These are phyloP conservation scores for Cephus spinipes DNA, from an alignment of 2,888 invertebrate species.

Conservation along the genomic window DNA sequence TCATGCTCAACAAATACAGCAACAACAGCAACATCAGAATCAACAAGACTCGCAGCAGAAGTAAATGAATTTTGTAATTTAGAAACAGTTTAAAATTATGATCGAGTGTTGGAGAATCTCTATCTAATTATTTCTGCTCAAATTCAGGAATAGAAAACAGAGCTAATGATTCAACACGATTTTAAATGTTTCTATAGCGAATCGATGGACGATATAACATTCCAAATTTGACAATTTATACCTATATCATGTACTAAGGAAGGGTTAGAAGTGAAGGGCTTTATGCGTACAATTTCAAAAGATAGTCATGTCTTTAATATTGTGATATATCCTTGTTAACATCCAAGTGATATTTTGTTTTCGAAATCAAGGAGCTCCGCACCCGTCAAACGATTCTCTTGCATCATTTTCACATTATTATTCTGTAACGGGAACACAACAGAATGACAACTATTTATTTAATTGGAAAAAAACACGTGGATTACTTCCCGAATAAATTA, in stretches of 20 bases:
- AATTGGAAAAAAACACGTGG: not conserved
- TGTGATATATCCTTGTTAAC: not conserved
- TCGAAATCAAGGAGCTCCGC: not conserved
- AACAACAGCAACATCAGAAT: conserved; percentile 43
- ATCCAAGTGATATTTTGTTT: not conserved
- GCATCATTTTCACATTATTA: not conserved
- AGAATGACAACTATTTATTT: not conserved
- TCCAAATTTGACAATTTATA: not conserved
- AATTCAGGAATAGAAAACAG: not conserved
- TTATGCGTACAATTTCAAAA: not conserved
- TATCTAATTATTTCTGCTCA: not conserved
- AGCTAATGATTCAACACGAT: not conserved
- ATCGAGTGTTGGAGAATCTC: not conserved
- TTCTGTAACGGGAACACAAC: not conserved
- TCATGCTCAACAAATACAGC: conserved; percentile 64
- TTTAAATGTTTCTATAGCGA: not conserved
- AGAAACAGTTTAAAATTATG: not conserved
- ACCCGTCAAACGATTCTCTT: not conserved
- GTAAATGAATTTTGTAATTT: not conserved
- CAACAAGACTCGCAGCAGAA: conserved; percentile 45
- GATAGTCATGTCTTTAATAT: not conserved
- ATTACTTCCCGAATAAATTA: not conserved
- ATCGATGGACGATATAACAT: not conserved
- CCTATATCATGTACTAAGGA: not conserved
- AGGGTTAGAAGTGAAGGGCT: not conserved